Conservation (phyloP, 2,888 invertebrate species). For the Hipparchia sbordonii region DNA sequence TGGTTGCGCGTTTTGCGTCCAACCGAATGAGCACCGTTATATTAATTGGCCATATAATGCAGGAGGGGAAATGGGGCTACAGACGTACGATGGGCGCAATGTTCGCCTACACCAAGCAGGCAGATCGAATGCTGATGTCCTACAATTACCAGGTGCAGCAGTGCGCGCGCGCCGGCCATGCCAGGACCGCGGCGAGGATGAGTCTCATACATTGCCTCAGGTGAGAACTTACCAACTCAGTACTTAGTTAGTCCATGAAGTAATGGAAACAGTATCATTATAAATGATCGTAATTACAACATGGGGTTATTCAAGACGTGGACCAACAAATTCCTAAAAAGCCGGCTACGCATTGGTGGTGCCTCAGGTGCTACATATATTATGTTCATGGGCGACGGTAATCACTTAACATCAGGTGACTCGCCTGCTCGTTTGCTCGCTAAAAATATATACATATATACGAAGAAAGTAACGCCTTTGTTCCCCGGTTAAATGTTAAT, state of each 20-base stretch:
- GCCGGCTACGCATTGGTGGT: too few species aligned
- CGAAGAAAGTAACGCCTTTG: too few species aligned
- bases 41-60: conserved; percentile 61
- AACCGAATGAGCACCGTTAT: conserved; percentile 17
- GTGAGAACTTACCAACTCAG: conserved; percentile 61
- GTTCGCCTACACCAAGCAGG: conserved; percentile 81
- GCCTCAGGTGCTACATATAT: too few species aligned
- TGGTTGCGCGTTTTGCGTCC: not conserved
- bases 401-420: too few species aligned
- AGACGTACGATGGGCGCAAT: conserved; percentile 80
- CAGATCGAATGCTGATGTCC: conserved; percentile 80
- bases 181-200: conserved; percentile 75
- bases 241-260: too few species aligned
- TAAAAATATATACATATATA: too few species aligned
- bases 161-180: conserved; percentile 73
- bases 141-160: conserved; percentile 82
- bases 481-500: too few species aligned
- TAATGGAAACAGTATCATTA: not conserved
- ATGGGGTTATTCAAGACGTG: too few species aligned
- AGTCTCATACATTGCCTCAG: conserved; percentile 92
- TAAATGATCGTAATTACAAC: too few species aligned
- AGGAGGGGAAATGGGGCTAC: conserved; percentile 83
- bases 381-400: too few species aligned
- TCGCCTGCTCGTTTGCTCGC: too few species aligned
- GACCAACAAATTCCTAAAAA: too few species aligned